Conservation (phyloP, 2,797 vertebrate species). For the Coregonus suidteri region DNA sequence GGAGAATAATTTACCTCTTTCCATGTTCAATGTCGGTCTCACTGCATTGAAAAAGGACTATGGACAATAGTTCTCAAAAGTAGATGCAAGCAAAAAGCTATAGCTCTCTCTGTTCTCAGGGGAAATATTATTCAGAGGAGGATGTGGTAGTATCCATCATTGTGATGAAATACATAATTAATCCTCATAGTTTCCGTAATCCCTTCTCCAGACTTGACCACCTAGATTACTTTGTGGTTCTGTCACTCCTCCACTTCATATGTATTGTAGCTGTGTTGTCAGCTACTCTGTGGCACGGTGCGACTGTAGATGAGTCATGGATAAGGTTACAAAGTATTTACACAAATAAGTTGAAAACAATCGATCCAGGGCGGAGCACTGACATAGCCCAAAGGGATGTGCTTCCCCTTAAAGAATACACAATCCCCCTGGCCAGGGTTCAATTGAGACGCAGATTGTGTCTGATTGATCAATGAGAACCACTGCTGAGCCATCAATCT, state of each 20-base stretch:
- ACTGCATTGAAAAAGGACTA: constrained; percentile 50
- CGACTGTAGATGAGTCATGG: constrained; percentile 62
- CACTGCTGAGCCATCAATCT: constrained; percentile 79
- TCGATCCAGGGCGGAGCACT: constrained; percentile 63
- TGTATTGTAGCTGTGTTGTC: constrained; percentile 50
- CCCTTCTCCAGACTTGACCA: constrained; percentile 58
- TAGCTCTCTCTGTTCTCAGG: constrained; percentile 36
- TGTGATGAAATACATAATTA: constrained; percentile 75
- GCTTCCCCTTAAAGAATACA: constrained; percentile 72
- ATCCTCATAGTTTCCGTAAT: constrained; percentile 64
- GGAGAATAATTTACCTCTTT: constrained; percentile 32
- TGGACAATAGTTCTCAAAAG: constrained; percentile 57
- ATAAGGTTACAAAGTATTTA: constrained; percentile 78
- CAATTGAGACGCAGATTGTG: constrained; percentile 79
- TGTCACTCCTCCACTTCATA: neutral
- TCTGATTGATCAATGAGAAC: constrained; percentile 80
- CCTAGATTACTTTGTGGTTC: constrained; percentile 30
- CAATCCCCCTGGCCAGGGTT: constrained; percentile 69
- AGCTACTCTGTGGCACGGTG: constrained; percentile 31
- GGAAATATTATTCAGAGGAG: constrained; percentile 68
- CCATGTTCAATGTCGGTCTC: constrained; percentile 32
- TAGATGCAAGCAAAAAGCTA: constrained; percentile 35
- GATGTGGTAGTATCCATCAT: constrained; percentile 64
- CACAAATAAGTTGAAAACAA: constrained; percentile 76
- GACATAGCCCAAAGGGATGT: constrained; percentile 67